Evolutionary conservation across 2,888 invertebrate genomes (phyloP).

Genomic region (Pegoplata infirma): DNA sequence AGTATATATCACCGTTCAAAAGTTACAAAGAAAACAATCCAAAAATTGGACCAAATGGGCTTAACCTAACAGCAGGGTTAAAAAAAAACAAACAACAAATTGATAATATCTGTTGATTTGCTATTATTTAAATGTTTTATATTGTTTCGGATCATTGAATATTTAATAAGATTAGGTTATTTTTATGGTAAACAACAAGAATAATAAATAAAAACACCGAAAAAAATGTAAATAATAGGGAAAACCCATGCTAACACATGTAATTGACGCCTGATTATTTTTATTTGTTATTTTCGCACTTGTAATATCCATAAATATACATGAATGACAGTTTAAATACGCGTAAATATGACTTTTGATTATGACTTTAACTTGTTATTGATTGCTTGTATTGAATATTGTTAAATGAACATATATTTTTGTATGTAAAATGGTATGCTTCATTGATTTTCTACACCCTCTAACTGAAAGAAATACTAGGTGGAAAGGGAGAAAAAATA

Average conservation of each 20-base stretch:
- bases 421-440: conserved; percentile 66
- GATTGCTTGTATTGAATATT: conserved; percentile 68
- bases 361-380: conserved; percentile 45
- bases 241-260: conserved; percentile 62
- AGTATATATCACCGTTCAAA: too few relatives aligned
- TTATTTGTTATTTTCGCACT: conserved; percentile 34
- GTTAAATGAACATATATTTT: conserved; percentile 58
- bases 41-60: too few relatives aligned
- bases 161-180: conserved; percentile 61
- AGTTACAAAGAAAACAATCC: too few relatives aligned
- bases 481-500: neutral
- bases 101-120: conserved; percentile 43
- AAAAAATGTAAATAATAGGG: conserved; percentile 20
- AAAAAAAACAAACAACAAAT: conserved; percentile 24
- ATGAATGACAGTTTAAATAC: conserved; percentile 19
- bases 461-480: conserved; percentile 3
- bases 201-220: conserved; percentile 2
- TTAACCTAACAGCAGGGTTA: too few relatives aligned
- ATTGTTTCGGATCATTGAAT: conserved; percentile 61
- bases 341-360: conserved; percentile 41
- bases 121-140: conserved; percentile 4
- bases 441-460: conserved; percentile 62
- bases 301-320: conserved; percentile 33
- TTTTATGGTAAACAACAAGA: conserved; percentile 32
- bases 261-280: conserved; percentile 68